Evolutionary conservation across 2,888 invertebrate genomes (phyloP).

Genomic region (Oeneis ivallda): DNA sequence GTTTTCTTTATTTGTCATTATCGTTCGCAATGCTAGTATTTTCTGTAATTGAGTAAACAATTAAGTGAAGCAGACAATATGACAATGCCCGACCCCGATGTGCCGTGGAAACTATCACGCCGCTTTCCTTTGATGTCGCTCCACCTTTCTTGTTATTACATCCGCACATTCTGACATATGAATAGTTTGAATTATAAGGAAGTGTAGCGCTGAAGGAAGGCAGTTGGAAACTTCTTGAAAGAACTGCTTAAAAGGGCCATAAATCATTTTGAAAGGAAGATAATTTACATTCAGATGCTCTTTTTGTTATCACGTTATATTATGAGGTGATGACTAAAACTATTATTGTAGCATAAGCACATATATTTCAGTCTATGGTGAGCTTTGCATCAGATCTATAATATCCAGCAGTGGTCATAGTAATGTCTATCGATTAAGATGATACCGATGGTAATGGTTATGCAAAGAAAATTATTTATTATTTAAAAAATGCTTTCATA

Average conservation of each 20-base stretch:
- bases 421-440: too few relatives aligned
- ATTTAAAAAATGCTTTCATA: background rate
- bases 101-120: slow-evolving; percentile 75
- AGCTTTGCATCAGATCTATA: too few relatives aligned
- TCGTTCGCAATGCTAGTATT: slow-evolving; percentile 22
- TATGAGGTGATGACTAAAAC: background rate
- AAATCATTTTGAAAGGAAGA: background rate
- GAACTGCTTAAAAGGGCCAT: slow-evolving; percentile 1
- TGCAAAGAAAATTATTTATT: too few relatives aligned
- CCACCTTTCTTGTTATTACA: slow-evolving; percentile 49
- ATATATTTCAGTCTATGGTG: too few relatives aligned
- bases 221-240: slow-evolving; percentile 20
- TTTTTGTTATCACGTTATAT: background rate
- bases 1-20: slow-evolving; percentile 13
- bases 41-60: slow-evolving; percentile 44
- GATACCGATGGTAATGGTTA: too few relatives aligned
- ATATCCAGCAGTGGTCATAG: too few relatives aligned
- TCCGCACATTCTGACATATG: slow-evolving; percentile 37
- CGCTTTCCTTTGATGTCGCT: slow-evolving; percentile 72
- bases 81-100: slow-evolving; percentile 68
- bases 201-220: slow-evolving; percentile 18
- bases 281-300: background rate
- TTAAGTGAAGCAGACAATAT: slow-evolving; percentile 62
- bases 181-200: slow-evolving; percentile 37
- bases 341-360: too few relatives aligned